These are phyloP conservation scores for Lamprotornis superbus DNA, from an alignment of 2,113 vertebrate genomes.

Conservation along the genomic window DNA sequence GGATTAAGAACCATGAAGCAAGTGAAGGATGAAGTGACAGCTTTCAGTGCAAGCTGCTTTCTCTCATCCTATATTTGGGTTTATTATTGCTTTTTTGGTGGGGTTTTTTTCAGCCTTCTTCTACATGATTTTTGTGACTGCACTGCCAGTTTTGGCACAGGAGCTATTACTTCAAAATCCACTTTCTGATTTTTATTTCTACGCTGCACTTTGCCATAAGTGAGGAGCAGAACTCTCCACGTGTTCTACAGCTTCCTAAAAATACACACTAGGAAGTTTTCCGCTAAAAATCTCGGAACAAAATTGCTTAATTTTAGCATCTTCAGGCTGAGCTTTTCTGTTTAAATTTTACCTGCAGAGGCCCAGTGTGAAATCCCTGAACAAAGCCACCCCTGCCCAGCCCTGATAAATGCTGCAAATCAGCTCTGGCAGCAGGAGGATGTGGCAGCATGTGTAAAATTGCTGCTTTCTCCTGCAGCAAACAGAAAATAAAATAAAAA, in stretches of 20 bases:
- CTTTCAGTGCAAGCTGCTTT: background rate
- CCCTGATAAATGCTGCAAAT: background rate
- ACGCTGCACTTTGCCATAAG: background rate
- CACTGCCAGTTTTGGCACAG: background rate
- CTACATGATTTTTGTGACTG: background rate
- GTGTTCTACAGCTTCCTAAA: background rate
- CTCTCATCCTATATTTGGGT: background rate
- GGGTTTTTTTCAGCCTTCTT: background rate
- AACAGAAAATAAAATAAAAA: background rate
- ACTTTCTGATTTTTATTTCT: background rate
- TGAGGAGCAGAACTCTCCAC: background rate
- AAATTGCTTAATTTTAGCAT: background rate
- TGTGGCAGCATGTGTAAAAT: background rate
- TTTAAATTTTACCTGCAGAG: background rate
- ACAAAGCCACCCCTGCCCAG: background rate
- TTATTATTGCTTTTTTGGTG: background rate
- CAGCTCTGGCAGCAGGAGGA: background rate
- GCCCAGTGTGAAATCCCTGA: background rate
- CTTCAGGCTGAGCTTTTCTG: background rate
- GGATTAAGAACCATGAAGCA: background rate
- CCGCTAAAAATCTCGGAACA: background rate
- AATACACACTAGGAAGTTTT: background rate
- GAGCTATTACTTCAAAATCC: background rate
- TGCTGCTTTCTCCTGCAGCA: background rate
- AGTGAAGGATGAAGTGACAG: background rate